phyloP scores from a whole-genome alignment of 2,113 vertebrate species.

The Stegastes partitus region DNA sequence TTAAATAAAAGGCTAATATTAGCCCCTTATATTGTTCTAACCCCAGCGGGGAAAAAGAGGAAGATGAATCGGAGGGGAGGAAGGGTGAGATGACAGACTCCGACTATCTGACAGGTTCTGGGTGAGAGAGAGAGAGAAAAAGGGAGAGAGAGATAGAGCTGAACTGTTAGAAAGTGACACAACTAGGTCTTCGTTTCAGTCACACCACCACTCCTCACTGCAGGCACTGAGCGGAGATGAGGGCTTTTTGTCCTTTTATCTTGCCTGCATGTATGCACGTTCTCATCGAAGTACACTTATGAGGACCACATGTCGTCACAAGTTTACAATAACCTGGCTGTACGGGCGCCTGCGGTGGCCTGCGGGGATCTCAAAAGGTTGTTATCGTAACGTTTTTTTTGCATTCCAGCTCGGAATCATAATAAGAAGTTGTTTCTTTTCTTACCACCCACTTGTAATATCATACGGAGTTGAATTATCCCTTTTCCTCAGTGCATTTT shows the following conservation, averaged over 20 bases:
- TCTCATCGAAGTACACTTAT: conserved; percentile 12
- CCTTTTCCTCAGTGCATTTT: conserved; percentile 19
- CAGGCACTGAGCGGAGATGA: conserved; percentile 82
- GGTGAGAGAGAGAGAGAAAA: conserved; percentile 51
- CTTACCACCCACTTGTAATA: conserved; percentile 55
- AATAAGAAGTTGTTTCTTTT: conserved; percentile 47
- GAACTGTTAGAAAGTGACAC: conserved; percentile 92
- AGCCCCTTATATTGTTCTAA: conserved; percentile 42
- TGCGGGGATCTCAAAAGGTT: conserved; percentile 6
- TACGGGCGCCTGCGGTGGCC: not conserved
- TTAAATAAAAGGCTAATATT: conserved; percentile 71
- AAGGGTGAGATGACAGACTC: conserved; percentile 83
- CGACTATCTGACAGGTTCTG: conserved; percentile 76
- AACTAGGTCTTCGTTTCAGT: conserved; percentile 90
- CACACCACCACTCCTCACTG: conserved; percentile 86
- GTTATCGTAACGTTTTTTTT: conserved; percentile 43
- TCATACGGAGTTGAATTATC: conserved; percentile 33
- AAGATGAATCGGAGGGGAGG: conserved; percentile 90
- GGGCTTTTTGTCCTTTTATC: conserved; percentile 74
- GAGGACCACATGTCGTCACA: conserved; percentile 40
- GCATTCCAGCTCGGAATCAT: conserved; percentile 13
- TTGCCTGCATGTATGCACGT: conserved; percentile 47
- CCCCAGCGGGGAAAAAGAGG: conserved; percentile 86
- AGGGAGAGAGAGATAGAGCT: conserved; percentile 50
- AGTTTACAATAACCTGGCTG: conserved; percentile 11